Evolutionary conservation across 92 coral and sea anemone species (phyloP).

Genomic region (Palythoa caribaeorum): DNA sequence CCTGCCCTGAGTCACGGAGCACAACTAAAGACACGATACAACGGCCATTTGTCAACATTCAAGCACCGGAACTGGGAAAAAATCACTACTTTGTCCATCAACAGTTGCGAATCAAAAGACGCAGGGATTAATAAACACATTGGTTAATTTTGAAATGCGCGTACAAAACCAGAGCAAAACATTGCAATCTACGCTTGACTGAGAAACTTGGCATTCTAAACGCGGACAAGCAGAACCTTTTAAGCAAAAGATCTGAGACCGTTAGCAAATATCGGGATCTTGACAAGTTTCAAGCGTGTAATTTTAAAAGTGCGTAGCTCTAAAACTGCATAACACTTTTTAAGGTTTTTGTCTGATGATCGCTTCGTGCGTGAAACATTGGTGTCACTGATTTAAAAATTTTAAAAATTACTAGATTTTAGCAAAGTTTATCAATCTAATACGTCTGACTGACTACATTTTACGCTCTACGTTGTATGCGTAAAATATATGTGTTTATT

Average conservation of each 20-base stretch:
- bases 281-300: background rate
- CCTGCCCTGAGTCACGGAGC: too few relatives aligned
- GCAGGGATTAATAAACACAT: background rate
- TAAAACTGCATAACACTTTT: background rate
- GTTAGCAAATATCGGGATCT: background rate
- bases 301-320: too few relatives aligned
- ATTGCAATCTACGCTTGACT: slow-evolving; percentile 14
- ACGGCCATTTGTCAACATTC: background rate
- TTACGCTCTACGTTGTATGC: too few relatives aligned
- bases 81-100: background rate
- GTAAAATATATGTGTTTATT: too few relatives aligned
- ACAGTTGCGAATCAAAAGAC: slow-evolving; percentile 22
- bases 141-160: slow-evolving; percentile 35
- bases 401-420: too few relatives aligned
- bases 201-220: slow-evolving; percentile 41
- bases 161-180: background rate
- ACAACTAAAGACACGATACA: background rate
- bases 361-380: background rate
- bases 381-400: background rate
- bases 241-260: background rate
- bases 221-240: background rate
- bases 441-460: too few relatives aligned
- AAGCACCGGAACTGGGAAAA: background rate
- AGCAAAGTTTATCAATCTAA: too few relatives aligned
- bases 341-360: background rate